Base-by-base conservation (phyloP, 1,140 invertebrate species). In the Drosophila bifasciata region DNA sequence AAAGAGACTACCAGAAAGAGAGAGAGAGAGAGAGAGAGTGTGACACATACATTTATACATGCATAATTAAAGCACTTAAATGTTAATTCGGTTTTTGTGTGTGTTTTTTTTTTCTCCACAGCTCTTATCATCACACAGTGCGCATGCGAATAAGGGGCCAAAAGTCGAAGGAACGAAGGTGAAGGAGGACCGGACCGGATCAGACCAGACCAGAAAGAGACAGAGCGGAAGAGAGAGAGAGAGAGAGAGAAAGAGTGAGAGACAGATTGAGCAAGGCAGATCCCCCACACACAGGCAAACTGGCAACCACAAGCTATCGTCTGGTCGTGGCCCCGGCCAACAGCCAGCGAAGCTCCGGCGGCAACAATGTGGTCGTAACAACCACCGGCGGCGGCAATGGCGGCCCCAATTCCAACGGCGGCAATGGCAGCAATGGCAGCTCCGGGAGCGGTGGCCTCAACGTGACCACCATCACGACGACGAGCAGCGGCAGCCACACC, bases 391-490 rank as follows among this genome's bases (percentile, higher is more conserved):
- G 56, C n/a, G 43, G 52, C 28, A 49, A 40, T 43, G 52, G 57
- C 43, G 48, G 55, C 8, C 36, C 23, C 23, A 56, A 46, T 9
- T 58, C 76, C 9, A 68, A 55, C 43, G 60, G 60, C 3, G 53
- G 53, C 7, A 39, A 19, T 6, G 40, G 58, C n/a, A 69, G 45
- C 39, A 71, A 56, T 16, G 58, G 64, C 16, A 75, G 45, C 36
- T 60, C 78, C 11, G 57, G 63, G 16, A 75, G 52, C 21, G 81
- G 75, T n/a, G 75, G 81, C n/a, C 58, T 91, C 49, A 91, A 91
- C 59, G 90, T 91, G n/a, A 89, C 90, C 17, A 90, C 90, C n/a
- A 89, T 91, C 41, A 88, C 90, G 3, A 90, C 89, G 11, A 83
- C 64, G 8, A 67, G 36, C 19, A 76, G 76, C 39, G 71, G 57